phyloP scores from a whole-genome alignment of 2,888 invertebrate species.

The Apoderus coryli region DNA sequence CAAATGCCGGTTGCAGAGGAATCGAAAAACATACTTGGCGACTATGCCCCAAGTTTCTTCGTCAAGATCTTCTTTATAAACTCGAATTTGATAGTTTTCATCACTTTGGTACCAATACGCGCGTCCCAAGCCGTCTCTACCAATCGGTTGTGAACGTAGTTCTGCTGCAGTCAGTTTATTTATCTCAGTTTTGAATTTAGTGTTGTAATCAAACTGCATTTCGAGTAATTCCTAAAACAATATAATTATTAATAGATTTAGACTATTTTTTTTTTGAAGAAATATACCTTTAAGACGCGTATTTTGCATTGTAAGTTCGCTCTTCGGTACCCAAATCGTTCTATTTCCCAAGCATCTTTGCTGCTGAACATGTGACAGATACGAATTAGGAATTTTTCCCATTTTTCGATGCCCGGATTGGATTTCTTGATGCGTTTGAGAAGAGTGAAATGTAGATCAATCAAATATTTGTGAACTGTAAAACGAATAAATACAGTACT shows the following conservation, averaged over 20 bases:
- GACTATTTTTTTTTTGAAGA: too few relatives aligned
- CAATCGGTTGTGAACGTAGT: slow-evolving; percentile 76
- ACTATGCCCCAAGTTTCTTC: slow-evolving; percentile 92
- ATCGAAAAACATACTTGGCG: slow-evolving; percentile 48
- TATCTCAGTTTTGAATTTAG: slow-evolving; percentile 81
- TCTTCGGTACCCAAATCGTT: slow-evolving; percentile 90
- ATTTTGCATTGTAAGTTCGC: slow-evolving; percentile 79
- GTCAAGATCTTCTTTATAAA: slow-evolving; percentile 91
- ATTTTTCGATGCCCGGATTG: slow-evolving; percentile 61
- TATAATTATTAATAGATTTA: too few relatives aligned
- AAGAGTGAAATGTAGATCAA: slow-evolving; percentile 79
- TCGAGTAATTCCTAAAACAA: slow-evolving; percentile 77
- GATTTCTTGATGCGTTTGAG: slow-evolving; percentile 74
- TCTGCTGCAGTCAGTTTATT: slow-evolving; percentile 65
- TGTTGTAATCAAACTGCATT: slow-evolving; percentile 87
- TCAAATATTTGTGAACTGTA: slow-evolving; percentile 67
- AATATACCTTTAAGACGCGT: slow-evolving; percentile 80
- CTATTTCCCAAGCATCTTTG: slow-evolving; percentile 92
- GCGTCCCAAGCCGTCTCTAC: slow-evolving; percentile 79
- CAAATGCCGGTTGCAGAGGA: slow-evolving; percentile 3
- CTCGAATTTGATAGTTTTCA: slow-evolving; percentile 72
- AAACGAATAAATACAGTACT: slow-evolving; percentile 18
- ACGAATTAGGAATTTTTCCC: slow-evolving; percentile 82
- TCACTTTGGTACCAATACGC: slow-evolving; percentile 91
- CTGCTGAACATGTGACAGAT: slow-evolving; percentile 82